A percentile compares a stretch with the other conserved stretches of the same genome.
These are phyloP conservation scores for Sarcophilus harrisii DNA, from an alignment of 2,797 vertebrate species.

Conservation along the genomic window DNA sequence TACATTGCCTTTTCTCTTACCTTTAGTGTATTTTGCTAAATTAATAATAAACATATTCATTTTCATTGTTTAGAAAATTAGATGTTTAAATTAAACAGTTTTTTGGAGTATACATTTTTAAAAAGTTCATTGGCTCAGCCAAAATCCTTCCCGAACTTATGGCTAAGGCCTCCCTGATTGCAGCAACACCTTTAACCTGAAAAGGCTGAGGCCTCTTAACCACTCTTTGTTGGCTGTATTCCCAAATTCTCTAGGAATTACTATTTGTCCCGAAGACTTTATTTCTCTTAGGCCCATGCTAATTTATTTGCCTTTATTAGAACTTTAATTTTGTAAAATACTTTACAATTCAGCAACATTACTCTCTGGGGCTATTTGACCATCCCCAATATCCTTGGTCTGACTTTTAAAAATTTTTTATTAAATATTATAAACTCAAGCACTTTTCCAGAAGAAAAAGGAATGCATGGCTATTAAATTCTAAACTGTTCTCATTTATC, in stretches of 20 bases:
- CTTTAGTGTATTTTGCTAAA: constrained; percentile 9
- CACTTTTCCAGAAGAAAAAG: background rate
- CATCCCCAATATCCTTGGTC: constrained; percentile 65
- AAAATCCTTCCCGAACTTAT: background rate
- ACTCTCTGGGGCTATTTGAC: constrained; percentile 49
- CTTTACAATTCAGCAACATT: constrained; percentile 13
- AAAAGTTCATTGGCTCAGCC: background rate
- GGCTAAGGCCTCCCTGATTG: background rate
- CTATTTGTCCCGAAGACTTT: background rate
- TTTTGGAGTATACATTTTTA: background rate
- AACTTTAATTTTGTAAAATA: constrained; percentile 46
- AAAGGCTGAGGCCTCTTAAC: background rate
- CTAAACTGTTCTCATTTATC: constrained; percentile 12
- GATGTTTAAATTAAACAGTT: background rate
- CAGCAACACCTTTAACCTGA: background rate
- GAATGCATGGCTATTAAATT: background rate
- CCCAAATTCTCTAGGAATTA: background rate
- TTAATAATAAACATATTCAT: background rate
- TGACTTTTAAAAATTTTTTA: constrained; percentile 24
- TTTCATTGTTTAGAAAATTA: constrained; percentile 19
- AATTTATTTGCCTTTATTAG: constrained; percentile 35
- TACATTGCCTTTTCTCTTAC: constrained; percentile 11
- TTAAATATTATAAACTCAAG: constrained; percentile 57
- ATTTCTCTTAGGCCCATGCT: constrained; percentile 23
- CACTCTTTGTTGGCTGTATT: background rate